Evolutionary conservation across 2,113 vertebrate genomes (phyloP), one percentile per base, ranked within the genome.

Genomic region (Gulo gulo): DNA sequence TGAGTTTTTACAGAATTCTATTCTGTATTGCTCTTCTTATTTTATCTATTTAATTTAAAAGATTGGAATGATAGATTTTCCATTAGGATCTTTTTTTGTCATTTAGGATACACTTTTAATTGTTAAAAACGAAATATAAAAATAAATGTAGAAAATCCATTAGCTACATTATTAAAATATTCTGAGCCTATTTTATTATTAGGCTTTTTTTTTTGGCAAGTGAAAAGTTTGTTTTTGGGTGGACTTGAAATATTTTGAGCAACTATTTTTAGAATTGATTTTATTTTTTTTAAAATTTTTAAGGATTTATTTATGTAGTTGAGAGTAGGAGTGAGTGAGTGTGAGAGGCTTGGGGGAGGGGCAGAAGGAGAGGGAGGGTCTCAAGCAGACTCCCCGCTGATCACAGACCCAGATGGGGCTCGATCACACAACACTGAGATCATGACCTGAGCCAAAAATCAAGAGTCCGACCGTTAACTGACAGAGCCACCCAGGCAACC

Each of bases 211-310:
- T 59, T 59, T 59, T 59, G 20, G 34, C 14, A 71, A 86, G 39
- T 57, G 67, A 83, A 76, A 96, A 16, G 11, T 79, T 97, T 88
- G 20, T 63, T 92, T 88, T 88, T 69, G 21, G 36, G 88, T 88
- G 45, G 42, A 29, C 76, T 93, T 80, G 20, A 59, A 97, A 81
- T 93, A 89, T 42, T 67, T 39, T 12, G 24, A 87, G 31, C 36
- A 42, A 52, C 93, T 82, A 78, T 69, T 89, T 97, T 97, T 95
- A 96, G 90, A 80, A 92, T 92, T 74, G 59, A 90, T 67, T 92
- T 92, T 97, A 91, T 34, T 67, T 67, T 67, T 63, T 31, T 63
- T 5, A 31, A 67, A 34, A 0, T 10, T 69, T 69, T 36, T 10
- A 10, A 69, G n/a, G 34, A n/a, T n/a, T 69, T 69, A 67, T 67